Evolutionary conservation across 1,140 invertebrate species (phyloP), one percentile per base, ranked within the genome.

Genomic region (Mercenaria mercenaria): DNA sequence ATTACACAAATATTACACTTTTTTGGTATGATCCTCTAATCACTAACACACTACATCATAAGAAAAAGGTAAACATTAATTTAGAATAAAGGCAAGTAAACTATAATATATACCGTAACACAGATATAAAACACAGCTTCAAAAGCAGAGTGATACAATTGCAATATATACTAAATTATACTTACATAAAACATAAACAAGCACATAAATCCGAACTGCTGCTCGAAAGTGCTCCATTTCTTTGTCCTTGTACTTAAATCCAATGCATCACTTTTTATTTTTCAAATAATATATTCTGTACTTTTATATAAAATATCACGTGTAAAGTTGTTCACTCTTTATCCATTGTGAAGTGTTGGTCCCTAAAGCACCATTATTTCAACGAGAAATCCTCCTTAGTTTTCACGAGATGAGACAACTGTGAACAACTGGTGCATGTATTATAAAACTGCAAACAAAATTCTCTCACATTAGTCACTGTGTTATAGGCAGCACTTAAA

Each of bases 111-210:
- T 47, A 8, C 43, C 6, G 43, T 8, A 6, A 8, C 43, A 47
- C 6, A 6, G 6, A 15, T 47, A 47, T 47, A 47, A 8, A 8
- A 47, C 43, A 47, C 15, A 47, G 6, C 6, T 8, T 8, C 6
- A 8, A 15, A 47, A 47, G 43, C 15, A 47, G 15, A 47, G 6
- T 47, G 6, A 8, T 6, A 8, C 6, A 47, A 47, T 8, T 15
- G 6, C 15, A 6, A 47, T 15, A 47, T 47, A 47, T 47, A 47
- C 6, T 8, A 47, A 47, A 47, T 8, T 6, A 56, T 85, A 87
- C 85, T 87, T 87, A 87, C 85, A 61, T 79, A 87, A 13, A 29
- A 79, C 47, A 47, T 59, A 59, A 37, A 87, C 2, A 29, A 87
- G 8, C 23, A 76, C 1, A 72, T 86, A 87, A 61, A 87, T 87